phyloP scores from a whole-genome alignment of 1,140 invertebrate genomes.

The Chymomyza costata region DNA sequence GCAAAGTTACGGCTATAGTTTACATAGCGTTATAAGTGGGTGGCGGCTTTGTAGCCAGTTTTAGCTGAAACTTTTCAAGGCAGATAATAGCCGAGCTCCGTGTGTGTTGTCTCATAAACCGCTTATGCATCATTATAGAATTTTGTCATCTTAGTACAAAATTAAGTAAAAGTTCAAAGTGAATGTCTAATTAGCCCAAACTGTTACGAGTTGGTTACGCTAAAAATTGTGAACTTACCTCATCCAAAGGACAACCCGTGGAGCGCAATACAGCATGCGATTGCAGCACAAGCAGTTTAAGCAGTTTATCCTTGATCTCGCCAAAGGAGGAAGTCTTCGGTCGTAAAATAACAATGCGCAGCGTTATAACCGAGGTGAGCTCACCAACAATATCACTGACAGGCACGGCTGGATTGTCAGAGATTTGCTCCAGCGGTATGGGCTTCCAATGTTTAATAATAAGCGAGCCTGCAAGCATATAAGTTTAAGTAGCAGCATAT shows the following conservation, averaged over 20 bases:
- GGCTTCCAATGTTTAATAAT: conserved; percentile 97
- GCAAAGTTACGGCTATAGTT: conserved; percentile 25
- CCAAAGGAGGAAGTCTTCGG: conserved; percentile 84
- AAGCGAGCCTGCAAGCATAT: conserved; percentile 87
- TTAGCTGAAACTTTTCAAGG: conserved; percentile 46
- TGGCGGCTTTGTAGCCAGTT: conserved; percentile 23
- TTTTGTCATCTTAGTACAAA: conserved; percentile 49
- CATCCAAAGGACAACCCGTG: conserved; percentile 93
- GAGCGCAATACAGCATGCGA: conserved; percentile 89
- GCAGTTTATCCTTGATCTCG: conserved; percentile 95
- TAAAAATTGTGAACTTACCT: conserved; percentile 79
- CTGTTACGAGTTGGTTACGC: not conserved
- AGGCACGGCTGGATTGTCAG: conserved; percentile 88
- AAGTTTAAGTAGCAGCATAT: too few relatives aligned
- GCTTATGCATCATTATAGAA: conserved; percentile 70
- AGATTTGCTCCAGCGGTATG: conserved; percentile 90
- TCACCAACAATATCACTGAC: conserved; percentile 95
- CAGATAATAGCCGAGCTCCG: conserved; percentile 19
- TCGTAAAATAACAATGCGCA: conserved; percentile 91
- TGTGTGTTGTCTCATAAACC: conserved; percentile 41
- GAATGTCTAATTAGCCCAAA: conserved; percentile 59
- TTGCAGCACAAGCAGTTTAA: conserved; percentile 90
- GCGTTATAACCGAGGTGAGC: conserved; percentile 90
- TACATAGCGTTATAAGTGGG: conserved; percentile 1
- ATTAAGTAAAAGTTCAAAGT: conserved; percentile 62